Percentiles rank a stretch among this genome's conserved stretches.
These are phyloP conservation scores for Pseudochirops cupreus DNA, from an alignment of 2,797 vertebrate genomes.

Conservation along the genomic window DNA sequence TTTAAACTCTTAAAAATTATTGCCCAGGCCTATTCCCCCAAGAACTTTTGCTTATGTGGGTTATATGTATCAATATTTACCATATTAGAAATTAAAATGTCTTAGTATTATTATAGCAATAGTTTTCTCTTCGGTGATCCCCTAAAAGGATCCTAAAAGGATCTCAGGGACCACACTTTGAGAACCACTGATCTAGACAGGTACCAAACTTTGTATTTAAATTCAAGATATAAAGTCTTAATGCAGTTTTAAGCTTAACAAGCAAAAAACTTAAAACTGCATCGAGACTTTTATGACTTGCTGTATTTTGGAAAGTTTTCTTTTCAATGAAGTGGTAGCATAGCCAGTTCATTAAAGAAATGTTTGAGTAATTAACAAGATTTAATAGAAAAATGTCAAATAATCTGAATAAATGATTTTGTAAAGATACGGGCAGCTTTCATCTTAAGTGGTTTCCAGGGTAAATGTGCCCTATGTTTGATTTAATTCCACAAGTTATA, in stretches of 20 bases:
- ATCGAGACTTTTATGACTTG: not conserved
- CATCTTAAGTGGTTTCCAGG: slow-evolving; percentile 39
- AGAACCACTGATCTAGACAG: not conserved
- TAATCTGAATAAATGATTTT: slow-evolving; percentile 46
- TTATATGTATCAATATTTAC: not conserved
- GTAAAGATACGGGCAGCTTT: slow-evolving; percentile 40
- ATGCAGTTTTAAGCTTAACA: not conserved
- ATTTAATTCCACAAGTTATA: slow-evolving; percentile 16
- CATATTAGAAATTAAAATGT: not conserved
- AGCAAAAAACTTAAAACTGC: not conserved
- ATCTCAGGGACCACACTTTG: not conserved
- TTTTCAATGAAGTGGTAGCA: slow-evolving; percentile 36
- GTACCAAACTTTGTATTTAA: not conserved
- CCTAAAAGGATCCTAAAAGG: not conserved
- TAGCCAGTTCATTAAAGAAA: not conserved
- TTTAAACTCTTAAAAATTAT: not conserved
- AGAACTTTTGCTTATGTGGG: not conserved
- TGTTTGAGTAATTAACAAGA: not conserved
- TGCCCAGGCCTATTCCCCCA: not conserved
- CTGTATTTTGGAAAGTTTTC: slow-evolving; percentile 37
- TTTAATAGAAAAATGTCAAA: slow-evolving; percentile 27
- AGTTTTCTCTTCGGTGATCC: not conserved
- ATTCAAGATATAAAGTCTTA: not conserved
- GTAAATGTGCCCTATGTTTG: not conserved
- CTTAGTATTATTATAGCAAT: not conserved